Conservation (phyloP, 53 echinoderm and acorn worm genomes). For the Luidia sarsii region DNA sequence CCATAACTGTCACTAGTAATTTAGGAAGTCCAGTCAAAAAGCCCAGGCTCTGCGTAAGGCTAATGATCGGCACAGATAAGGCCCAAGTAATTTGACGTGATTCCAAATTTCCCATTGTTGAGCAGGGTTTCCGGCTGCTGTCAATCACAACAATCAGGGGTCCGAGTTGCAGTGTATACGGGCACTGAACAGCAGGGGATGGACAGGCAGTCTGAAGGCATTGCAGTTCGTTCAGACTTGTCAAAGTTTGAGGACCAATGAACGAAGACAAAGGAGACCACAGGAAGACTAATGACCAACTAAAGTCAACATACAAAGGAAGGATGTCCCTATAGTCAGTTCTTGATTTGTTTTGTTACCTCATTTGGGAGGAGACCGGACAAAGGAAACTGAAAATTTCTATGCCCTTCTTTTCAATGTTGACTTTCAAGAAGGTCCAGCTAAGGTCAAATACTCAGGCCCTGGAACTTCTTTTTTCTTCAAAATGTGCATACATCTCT, state of each 20-base stretch:
- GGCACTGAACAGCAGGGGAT: background rate
- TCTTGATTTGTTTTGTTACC: no score
- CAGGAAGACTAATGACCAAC: background rate
- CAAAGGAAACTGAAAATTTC: no score
- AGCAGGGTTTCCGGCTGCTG: conserved; percentile 14
- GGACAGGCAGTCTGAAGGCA: background rate
- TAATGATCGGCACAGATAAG: conserved; percentile 37
- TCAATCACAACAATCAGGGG: conserved; percentile 28
- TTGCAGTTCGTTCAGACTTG: no score
- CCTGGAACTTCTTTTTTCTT: no score
- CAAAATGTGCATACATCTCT: no score
- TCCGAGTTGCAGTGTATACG: background rate
- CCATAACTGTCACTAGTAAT: conserved; percentile 11
- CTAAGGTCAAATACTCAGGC: no score
- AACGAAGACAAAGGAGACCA: background rate
- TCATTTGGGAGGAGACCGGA: no score
- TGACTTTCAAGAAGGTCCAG: no score
- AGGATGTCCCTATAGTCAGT: no score
- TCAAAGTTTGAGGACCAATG: background rate
- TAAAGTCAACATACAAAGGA: background rate
- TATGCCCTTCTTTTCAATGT: no score
- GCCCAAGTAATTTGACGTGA: conserved; percentile 22
- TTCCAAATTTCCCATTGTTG: conserved; percentile 49
- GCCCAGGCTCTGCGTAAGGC: no score
- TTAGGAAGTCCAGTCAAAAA: background rate